Evolutionary conservation across 1,140 invertebrate genomes (phyloP), one percentile per base, ranked within the genome.

Genomic region (Lethrus apterus): DNA sequence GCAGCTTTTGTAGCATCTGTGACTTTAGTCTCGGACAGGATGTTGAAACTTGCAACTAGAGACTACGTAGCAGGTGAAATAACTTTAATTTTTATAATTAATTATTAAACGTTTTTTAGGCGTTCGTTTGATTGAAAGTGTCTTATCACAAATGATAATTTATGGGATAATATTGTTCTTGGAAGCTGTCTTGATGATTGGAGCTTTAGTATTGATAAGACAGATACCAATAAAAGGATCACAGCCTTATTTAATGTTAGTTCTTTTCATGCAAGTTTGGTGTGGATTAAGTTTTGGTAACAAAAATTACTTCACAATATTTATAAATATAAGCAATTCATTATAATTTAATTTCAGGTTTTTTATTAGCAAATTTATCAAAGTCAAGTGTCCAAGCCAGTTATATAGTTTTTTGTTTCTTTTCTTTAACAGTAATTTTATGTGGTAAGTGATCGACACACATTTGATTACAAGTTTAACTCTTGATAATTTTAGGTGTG

Each of bases 401-500:
- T 3, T 15, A 24, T 17, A 13, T 26, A 3, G 29, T 48, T 4
- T 41, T 42, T 14, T 41, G 36, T 24, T 48, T 13, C 13, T 31
- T 48, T n/a, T 29, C 17, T 15, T 13, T 18, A 2, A 33, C 36
- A 13, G 19, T 48, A 14, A 42, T 48, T 26, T 14, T 48, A 18
- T 33, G 46, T 33, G 46, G 46, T 48, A 48, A 33, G 36, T 23
- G 15, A n/a, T n/a, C n/a, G n/a, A n/a, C n/a, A n/a, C n/a, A n/a
- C n/a, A n/a, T n/a, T n/a, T n/a, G n/a, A n/a, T n/a, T n/a, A n/a
- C n/a, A n/a, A n/a, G 93, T 97, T 64, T 99, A 95, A 63, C 98
- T 93, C 55, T 93, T 93, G 60, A 99, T 89, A 31, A 91, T 35
- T 17, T 35, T 26, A 41, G 38, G 38, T 24, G 24, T 41, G n/a